Percentiles rank a stretch among this genome's conserved stretches.
phyloP scores from a whole-genome alignment of 2,797 vertebrate genomes.

The Rallus crepitans region DNA sequence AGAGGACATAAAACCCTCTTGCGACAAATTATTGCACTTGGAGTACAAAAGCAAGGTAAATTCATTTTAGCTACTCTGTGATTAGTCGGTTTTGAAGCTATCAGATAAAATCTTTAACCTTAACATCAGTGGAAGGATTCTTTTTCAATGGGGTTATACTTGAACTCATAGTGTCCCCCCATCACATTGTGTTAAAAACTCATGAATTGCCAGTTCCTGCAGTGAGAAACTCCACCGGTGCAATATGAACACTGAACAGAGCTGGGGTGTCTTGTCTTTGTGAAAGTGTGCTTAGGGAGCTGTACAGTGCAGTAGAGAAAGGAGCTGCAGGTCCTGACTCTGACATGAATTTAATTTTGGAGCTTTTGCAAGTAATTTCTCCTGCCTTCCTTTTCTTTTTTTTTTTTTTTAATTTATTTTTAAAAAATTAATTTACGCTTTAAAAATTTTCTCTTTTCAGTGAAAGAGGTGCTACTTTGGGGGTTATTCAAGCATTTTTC shows the following conservation, averaged over 20 bases:
- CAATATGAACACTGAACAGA: neutral
- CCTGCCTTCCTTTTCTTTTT: neutral
- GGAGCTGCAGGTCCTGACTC: neutral
- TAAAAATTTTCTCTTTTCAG: neutral
- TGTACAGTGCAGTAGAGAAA: neutral
- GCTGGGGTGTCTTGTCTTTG: neutral
- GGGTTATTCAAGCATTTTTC: neutral
- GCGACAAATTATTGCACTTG: neutral
- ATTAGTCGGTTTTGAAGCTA: neutral
- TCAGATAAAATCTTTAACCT: neutral
- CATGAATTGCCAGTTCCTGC: neutral
- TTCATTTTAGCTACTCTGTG: neutral
- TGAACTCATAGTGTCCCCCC: neutral
- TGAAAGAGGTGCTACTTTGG: neutral
- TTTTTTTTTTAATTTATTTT: neutral
- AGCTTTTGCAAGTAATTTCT: neutral
- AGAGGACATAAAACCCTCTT: slow-evolving; percentile 18
- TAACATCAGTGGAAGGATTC: neutral
- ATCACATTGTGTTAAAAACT: neutral
- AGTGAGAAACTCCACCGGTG: neutral
- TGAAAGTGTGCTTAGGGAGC: neutral
- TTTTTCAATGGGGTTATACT: neutral
- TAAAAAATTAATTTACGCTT: neutral
- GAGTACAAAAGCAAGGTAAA: slow-evolving; percentile 13
- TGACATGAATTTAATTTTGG: neutral